These are phyloP conservation scores for Hydriomena furcata DNA, from an alignment of 2,888 invertebrate genomes.

Conservation along the genomic window DNA sequence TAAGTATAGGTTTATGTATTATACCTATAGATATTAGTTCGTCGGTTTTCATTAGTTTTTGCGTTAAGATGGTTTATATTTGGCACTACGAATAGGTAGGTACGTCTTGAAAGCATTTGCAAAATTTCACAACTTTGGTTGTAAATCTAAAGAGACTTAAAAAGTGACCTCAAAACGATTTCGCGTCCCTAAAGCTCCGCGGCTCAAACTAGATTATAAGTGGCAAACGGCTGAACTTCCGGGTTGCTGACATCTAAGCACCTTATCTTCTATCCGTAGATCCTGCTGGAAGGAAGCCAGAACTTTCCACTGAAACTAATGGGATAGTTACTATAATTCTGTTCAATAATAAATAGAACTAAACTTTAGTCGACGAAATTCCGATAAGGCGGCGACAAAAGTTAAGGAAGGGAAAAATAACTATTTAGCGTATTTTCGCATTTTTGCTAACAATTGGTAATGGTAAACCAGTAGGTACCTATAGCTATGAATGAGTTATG, in stretches of 20 bases:
- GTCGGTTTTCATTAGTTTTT: too few relatives aligned
- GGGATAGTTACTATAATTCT: background rate
- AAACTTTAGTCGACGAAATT: background rate
- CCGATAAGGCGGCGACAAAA: too few relatives aligned
- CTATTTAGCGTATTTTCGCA: too few relatives aligned
- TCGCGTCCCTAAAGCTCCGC: constrained; percentile 3
- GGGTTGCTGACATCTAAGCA: background rate
- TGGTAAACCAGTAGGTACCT: too few relatives aligned
- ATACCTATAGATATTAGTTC: too few relatives aligned
- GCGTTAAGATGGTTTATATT: too few relatives aligned
- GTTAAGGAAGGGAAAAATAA: too few relatives aligned
- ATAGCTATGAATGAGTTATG: too few relatives aligned
- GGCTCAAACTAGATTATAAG: constrained; percentile 10
- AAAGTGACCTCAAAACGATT: constrained; percentile 3
- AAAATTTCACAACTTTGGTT: constrained; percentile 2
- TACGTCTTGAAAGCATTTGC: background rate
- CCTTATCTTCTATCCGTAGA: constrained; percentile 1
- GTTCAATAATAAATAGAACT: background rate
- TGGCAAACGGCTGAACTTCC: constrained; percentile 7
- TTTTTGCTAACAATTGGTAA: too few relatives aligned
- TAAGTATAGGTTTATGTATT: too few relatives aligned
- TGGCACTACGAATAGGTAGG: too few relatives aligned
- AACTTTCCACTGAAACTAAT: background rate
- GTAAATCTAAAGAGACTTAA: constrained; percentile 6
- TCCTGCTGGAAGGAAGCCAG: constrained; percentile 12